A percentile compares a stretch with the other conserved stretches of the same genome.
phyloP scores from a whole-genome alignment of 2,888 invertebrate species.

The Hipparchia sbordonii region DNA sequence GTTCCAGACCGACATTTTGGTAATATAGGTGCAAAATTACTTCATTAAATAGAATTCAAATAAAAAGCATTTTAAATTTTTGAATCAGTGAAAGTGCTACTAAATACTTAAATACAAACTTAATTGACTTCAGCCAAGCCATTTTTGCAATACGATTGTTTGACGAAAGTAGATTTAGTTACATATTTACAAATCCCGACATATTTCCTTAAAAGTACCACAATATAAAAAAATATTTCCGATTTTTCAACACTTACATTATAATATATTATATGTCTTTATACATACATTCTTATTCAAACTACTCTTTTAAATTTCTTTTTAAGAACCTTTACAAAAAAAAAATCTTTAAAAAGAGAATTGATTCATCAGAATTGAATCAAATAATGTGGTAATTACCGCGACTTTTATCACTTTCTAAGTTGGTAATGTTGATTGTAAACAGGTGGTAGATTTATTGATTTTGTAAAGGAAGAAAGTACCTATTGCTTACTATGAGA shows the following conservation, averaged over 20 bases:
- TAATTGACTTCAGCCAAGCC: no score
- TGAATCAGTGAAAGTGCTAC: no score
- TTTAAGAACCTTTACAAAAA: no score
- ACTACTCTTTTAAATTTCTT: background rate
- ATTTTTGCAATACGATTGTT: no score
- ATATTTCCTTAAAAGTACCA: background rate
- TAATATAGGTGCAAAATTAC: background rate
- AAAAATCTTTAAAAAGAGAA: no score
- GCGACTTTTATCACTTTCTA: no score
- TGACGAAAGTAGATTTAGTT: background rate
- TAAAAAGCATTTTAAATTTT: background rate
- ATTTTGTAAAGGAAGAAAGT: no score
- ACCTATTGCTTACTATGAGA: no score
- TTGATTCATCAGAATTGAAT: no score
- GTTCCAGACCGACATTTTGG: background rate
- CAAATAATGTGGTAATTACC: background rate
- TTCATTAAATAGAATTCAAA: background rate
- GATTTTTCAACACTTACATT: background rate
- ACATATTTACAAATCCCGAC: background rate
- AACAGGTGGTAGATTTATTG: no score
- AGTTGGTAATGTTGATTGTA: no score
- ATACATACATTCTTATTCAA: background rate
- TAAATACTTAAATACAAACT: no score
- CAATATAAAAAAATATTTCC: slow-evolving; percentile 10
- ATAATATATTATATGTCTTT: background rate